Evolutionary conservation across 1,140 invertebrate genomes (phyloP).

Genomic region (Aphis gossypii): DNA sequence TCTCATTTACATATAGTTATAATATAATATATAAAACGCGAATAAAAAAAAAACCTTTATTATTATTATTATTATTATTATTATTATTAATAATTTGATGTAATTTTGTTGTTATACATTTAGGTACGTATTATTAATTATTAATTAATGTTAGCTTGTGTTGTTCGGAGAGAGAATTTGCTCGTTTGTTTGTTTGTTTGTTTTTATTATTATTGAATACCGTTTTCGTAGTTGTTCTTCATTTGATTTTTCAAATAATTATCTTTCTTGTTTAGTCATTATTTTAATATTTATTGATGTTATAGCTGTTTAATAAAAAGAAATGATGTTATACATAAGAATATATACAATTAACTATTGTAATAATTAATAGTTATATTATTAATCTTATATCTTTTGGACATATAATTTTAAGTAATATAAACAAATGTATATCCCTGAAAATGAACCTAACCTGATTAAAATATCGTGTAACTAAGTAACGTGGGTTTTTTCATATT

Average conservation of each 20-base stretch:
- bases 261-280: slow-evolving; percentile 31
- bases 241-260: slow-evolving; percentile 42
- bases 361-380: slow-evolving; percentile 16
- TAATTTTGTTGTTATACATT: slow-evolving; percentile 54
- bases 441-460: slow-evolving; percentile 21
- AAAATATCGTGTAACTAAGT: background rate
- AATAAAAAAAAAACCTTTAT: slow-evolving; percentile 37
- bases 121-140: slow-evolving; percentile 50
- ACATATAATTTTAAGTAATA: slow-evolving; percentile 22
- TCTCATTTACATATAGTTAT: slow-evolving; percentile 50
- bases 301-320: slow-evolving; percentile 22
- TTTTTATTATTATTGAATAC: slow-evolving; percentile 13
- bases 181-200: slow-evolving; percentile 8
- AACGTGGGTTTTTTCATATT: background rate
- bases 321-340: slow-evolving; percentile 19
- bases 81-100: slow-evolving; percentile 42
- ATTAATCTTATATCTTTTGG: slow-evolving; percentile 6
- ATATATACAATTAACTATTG: slow-evolving; percentile 32
- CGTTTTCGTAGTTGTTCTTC: background rate
- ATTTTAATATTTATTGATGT: slow-evolving; percentile 50
- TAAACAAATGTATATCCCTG: slow-evolving; percentile 11
- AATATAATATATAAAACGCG: slow-evolving; percentile 21
- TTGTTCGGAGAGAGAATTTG: slow-evolving; percentile 48
- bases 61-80: background rate
- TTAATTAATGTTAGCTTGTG: slow-evolving; percentile 47